Conservation (phyloP, 1,140 invertebrate genomes). For the Drosophila eugracilis region DNA sequence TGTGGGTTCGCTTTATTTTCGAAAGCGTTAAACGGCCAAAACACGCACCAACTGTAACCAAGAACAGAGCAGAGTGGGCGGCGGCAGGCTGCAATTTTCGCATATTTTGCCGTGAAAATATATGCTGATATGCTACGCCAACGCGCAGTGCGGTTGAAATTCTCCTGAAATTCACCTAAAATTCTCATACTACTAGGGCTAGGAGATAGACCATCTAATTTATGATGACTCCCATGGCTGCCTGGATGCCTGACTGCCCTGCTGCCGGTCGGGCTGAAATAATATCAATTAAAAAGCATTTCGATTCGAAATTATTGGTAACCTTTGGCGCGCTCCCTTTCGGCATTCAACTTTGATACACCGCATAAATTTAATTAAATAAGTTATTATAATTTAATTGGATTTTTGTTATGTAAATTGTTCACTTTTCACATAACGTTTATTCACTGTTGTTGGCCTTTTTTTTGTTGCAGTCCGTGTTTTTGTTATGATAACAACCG, state of each 20-base stretch:
- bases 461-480: background rate
- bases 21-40: slow-evolving; percentile 45
- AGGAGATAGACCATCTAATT: slow-evolving; percentile 30
- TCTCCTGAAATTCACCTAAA: slow-evolving; percentile 36
- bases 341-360: slow-evolving; percentile 48
- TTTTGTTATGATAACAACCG: slow-evolving; percentile 26
- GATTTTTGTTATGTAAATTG: slow-evolving; percentile 67
- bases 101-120: slow-evolving; percentile 74
- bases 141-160: slow-evolving; percentile 54
- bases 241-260: no score
- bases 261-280: slow-evolving; percentile 7
- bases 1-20: slow-evolving; percentile 47
- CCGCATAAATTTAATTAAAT: slow-evolving; percentile 78
- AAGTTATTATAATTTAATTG: slow-evolving; percentile 80
- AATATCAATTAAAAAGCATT: slow-evolving; percentile 51
- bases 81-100: slow-evolving; percentile 25
- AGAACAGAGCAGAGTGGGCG: slow-evolving; percentile 6
- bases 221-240: slow-evolving; percentile 9
- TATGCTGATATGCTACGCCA: slow-evolving; percentile 47
- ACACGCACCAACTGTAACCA: slow-evolving; percentile 43
- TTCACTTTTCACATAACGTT: slow-evolving; percentile 31
- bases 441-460: slow-evolving; percentile 6
- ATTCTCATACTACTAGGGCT: background rate
- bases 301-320: slow-evolving; percentile 15
- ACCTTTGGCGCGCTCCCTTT: background rate